These are phyloP conservation scores for Stomatorhinus ivindoensis DNA, from an alignment of 2,113 vertebrate species.

Conservation along the genomic window DNA sequence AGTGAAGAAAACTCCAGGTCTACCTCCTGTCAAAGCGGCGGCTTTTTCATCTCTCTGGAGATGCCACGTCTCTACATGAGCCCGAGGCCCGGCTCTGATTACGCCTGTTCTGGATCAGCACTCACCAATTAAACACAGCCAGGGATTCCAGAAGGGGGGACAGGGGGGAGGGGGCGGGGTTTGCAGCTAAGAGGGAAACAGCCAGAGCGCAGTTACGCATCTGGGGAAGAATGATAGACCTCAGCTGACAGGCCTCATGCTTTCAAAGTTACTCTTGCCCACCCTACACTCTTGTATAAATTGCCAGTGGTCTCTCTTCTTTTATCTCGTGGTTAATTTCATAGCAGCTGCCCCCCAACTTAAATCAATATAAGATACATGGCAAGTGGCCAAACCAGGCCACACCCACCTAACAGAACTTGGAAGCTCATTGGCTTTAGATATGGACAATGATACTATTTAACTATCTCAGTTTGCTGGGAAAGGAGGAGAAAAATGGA, in stretches of 20 bases:
- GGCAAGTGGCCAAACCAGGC: neutral
- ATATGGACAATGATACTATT: neutral
- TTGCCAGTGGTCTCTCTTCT: neutral
- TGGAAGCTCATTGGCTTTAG: neutral
- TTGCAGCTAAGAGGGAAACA: slow-evolving; percentile 13
- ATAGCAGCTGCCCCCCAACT: neutral
- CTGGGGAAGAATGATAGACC: neutral
- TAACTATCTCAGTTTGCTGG: neutral
- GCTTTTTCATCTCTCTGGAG: slow-evolving; percentile 53
- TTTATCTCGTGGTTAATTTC: neutral
- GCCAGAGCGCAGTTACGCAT: slow-evolving; percentile 20
- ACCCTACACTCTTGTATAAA: neutral
- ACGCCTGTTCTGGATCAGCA: slow-evolving; percentile 54
- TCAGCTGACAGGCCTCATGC: neutral
- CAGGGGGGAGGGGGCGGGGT: neutral
- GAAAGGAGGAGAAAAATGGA: neutral
- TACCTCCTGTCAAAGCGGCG: slow-evolving; percentile 51
- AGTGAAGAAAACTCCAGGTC: slow-evolving; percentile 32
- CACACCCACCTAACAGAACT: neutral
- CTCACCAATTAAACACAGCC: slow-evolving; percentile 60
- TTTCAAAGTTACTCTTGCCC: neutral
- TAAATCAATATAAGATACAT: neutral
- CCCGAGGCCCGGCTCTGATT: slow-evolving; percentile 49
- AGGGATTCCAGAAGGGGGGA: slow-evolving; percentile 45
- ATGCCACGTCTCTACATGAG: slow-evolving; percentile 47